Base-by-base conservation (phyloP, 2,888 invertebrate species). In the Macrosoma leucophasiata region DNA sequence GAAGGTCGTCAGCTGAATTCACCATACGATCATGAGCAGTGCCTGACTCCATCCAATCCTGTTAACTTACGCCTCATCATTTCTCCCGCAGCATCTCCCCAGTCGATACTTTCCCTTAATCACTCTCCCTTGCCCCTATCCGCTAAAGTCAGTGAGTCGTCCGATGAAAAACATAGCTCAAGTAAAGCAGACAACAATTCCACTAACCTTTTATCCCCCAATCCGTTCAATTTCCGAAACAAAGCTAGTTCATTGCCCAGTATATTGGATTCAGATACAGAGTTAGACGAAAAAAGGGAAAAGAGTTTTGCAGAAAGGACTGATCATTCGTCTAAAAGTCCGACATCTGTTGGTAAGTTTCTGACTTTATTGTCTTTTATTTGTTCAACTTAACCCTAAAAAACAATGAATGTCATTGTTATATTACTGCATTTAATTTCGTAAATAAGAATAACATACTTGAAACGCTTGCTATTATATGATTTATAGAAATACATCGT, bases 191-290 rank as follows among this genome's bases (percentile, higher is more conserved):
- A 84, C 28, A 47, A 48, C 33, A 39, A 38, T 39, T 75, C 85
- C 44, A 85, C 76, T 40, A 86, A 88, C 56, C 85, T 85, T 55
- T 71, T 89, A 3, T 87, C 88, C 6, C 88, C 89, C 6, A 86
- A 85, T 46, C 81, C 86, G 5, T 88, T 88, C 56, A 84, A 86
- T 64, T 86, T 88, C 50, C 82, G 85, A 29, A 71, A 71, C 32
- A 85, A 85, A 69, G 93, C 94, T 29, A 93, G 90, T 59, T 94
- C 94, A 36, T 69, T 94, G 58, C 94, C 94, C 1, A 94, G 93
- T 60, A 93, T 94, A 56, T 77, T 94, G 55, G 93, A 93, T 58
- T 91, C 91, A 0, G 92, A 92, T 41, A 88, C 88, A 22, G 91
- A 91, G 44, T 74, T 87, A 39, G 89, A 89, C 34, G 81, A 74